A percentile compares a stretch with the other conserved stretches of the same genome.
Conservation (phyloP, 2,113 vertebrate species). For the Felis chaus region DNA sequence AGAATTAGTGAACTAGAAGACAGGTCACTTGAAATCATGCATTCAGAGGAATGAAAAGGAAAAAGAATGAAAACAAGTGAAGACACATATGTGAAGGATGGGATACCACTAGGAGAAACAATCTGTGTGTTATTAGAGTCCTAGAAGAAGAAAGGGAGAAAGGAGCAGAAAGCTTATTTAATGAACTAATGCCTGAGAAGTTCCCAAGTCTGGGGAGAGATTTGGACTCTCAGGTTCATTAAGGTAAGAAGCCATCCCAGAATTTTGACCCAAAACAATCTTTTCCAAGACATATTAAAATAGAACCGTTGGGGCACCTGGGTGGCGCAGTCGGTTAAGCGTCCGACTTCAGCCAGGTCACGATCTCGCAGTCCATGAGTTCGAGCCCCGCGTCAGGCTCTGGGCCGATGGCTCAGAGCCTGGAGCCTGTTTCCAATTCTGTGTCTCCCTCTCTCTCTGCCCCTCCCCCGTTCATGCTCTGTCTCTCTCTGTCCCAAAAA, state of each 20-base stretch:
- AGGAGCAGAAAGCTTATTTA: not conserved
- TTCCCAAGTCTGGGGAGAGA: not conserved
- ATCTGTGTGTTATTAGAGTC: not conserved
- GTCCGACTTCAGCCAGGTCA: too few relatives aligned
- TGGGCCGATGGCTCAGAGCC: too few relatives aligned
- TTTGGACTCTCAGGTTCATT: not conserved
- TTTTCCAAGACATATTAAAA: not conserved
- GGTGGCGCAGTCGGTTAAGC: too few relatives aligned
- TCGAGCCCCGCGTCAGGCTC: too few relatives aligned
- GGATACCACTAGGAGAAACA: not conserved
- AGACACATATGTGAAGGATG: not conserved
- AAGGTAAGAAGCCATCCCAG: not conserved
- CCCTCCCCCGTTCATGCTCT: too few relatives aligned
- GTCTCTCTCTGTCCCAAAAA: too few relatives aligned
- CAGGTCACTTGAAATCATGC: not conserved
- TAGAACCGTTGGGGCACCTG: not conserved
- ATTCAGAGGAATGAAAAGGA: not conserved
- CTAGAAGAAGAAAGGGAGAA: not conserved
- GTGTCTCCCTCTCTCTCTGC: too few relatives aligned
- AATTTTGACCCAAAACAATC: not conserved
- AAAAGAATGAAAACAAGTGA: not conserved
- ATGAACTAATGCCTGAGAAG: not conserved
- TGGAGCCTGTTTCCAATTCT: too few relatives aligned
- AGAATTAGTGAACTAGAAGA: not conserved
- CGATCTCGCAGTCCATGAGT: too few relatives aligned